A percentile compares a stretch with the other conserved stretches of the same genome.
Evolutionary conservation across 2,888 invertebrate genomes (phyloP).

Genomic region (Cylloceria caligata): DNA sequence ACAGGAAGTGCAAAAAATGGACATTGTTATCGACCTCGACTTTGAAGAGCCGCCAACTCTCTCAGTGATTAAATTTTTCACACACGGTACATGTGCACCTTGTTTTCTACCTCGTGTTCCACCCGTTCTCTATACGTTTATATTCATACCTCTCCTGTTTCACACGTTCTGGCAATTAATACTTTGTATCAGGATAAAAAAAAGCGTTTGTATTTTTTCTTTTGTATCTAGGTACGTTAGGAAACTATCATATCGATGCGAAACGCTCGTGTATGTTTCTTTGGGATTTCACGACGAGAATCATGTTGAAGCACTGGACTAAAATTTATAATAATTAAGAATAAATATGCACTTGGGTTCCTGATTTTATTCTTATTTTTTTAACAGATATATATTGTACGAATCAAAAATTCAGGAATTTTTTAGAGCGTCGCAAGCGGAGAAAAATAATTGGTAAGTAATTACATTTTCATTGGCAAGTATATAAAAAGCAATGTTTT

Average conservation of each 20-base stretch:
- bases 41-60: conserved; percentile 45
- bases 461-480: no score
- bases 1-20: conserved; percentile 16
- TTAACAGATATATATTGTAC: no score
- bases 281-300: not conserved
- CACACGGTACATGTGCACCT: not conserved
- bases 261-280: not conserved
- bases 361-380: no score
- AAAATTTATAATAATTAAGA: not conserved
- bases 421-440: no score
- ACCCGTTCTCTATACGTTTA: conserved; percentile 13
- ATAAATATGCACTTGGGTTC: no score
- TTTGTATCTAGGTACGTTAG: conserved; percentile 3
- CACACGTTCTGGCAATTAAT: conserved; percentile 31
- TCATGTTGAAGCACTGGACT: not conserved
- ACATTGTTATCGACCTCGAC: conserved; percentile 39
- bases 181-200: conserved; percentile 7
- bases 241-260: not conserved
- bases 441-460: no score
- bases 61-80: conserved; percentile 43
- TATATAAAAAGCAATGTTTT: no score
- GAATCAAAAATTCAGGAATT: no score
- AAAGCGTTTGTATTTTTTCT: conserved; percentile 20
- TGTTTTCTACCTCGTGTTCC: conserved; percentile 1
- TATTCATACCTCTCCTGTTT: conserved; percentile 18